Base-by-base conservation (phyloP, 2,888 invertebrate genomes). In the Scrobipalpa atriplicella region DNA sequence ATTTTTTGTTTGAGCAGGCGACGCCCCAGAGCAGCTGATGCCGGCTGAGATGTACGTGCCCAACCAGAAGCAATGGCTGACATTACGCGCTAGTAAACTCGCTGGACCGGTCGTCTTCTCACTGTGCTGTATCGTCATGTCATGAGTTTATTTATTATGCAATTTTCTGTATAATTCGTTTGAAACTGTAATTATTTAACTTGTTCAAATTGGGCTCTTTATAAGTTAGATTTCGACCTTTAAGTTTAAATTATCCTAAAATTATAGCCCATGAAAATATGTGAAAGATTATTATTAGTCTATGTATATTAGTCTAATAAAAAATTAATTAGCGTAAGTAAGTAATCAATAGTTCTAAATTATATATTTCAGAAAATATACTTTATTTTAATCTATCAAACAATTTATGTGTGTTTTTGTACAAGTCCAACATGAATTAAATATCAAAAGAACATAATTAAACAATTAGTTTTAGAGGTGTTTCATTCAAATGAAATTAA, bases 21-120 rank as follows among this genome's bases (percentile, higher is more conserved):
- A 93, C 18, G 82, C 88, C 0, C 93, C 92, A 10, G 94, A 94
- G 67, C 94, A 94, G 38, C 91, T 96, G 75, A 96, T 98, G 95
- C 98, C 97, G 0, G 96, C 97, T 0, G 98, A 98, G 87, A 97
- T 98, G 97, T 98, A 97, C 82, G 97, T 98, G 10, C 97, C 97
- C 2, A 97, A 98, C 87, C 97, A 98, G 86, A 96, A 97, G 83
- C 96, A 97, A 78, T 98, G 97, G 97, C 91, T 98, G 10, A 95
- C 96, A 71, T 89, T 97, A 54, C 94, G 97, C 58, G 96, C 96
- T 18, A 90, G 93, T 62, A 93, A 90, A 73, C 69, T 89, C 10
- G 83, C 81, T 64, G 88, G 85, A 43, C 87, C 90, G 16, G 75
- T 85, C 52, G 84, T 81, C 9, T 88, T 89, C 69, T 83, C 87